Percentiles rank a stretch among this genome's conserved stretches.
Evolutionary conservation across 1,140 invertebrate genomes (phyloP).

Genomic region (Melanaphis sacchari): DNA sequence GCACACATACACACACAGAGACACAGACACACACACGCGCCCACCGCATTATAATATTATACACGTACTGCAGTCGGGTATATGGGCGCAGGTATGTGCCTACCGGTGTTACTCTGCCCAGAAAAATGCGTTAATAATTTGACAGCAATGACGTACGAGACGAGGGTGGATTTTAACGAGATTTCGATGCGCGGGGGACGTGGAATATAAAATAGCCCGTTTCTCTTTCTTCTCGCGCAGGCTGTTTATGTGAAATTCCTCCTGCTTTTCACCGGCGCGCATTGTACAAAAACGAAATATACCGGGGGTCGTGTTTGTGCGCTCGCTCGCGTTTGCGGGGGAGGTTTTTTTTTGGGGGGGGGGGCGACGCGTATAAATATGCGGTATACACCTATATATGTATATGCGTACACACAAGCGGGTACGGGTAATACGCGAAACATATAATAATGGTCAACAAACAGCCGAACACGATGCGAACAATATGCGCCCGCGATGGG

Average conservation of each 20-base stretch:
- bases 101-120: conserved; percentile 17
- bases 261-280: not conserved
- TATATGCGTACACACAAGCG: not conserved
- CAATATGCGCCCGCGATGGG: not conserved
- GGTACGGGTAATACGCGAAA: not conserved
- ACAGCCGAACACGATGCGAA: not conserved
- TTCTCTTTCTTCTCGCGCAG: not conserved
- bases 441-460: conserved; percentile 15
- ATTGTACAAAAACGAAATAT: not conserved
- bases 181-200: not conserved
- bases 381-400: not conserved
- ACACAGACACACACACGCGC: no score
- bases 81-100: not conserved
- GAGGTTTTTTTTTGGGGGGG: no score
- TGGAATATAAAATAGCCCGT: not conserved
- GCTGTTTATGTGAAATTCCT: not conserved
- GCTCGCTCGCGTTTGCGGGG: no score
- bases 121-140: conserved; percentile 34
- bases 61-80: no score
- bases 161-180: conserved; percentile 34
- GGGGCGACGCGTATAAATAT: not conserved
- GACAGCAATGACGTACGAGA: not conserved
- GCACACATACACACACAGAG: not conserved
- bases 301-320: not conserved
- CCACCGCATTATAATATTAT: no score